Evolutionary conservation across 2,113 vertebrate genomes (phyloP), one percentile per base, ranked within the genome.

Genomic region (Proteles cristata): DNA sequence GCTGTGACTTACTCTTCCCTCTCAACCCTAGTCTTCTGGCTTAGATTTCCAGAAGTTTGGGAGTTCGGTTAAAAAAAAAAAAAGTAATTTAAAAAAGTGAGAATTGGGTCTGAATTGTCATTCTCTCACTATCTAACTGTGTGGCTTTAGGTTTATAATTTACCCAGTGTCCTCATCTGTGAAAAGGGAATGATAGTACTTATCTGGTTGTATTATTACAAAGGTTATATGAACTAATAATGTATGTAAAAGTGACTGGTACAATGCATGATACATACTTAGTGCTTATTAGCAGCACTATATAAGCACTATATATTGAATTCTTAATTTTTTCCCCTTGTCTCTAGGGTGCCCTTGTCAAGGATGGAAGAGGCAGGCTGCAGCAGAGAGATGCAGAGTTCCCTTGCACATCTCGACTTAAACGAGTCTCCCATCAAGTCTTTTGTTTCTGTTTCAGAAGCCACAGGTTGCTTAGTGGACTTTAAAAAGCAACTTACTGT

Each of bases 371-470:
- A 96, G 55, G 48, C 96, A 73, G 87, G 71, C 88, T 96, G 93
- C 92, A 77, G 65, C 87, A 93, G 87, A 94, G 93, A 95, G 65
- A 91, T 2, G 16, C 97, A 94, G 19, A 97, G 96, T 86, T 69
- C 93, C 23, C 35, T 98, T 95, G 15, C 50, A 76, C 96, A 71
- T 50, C 63, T 92, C 0, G 28, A 84, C 93, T 97, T 95, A 4
- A 98, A 98, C 9, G n/a, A 98, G 89, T 99, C 99, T 83, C 98
- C 99, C 45, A 99, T 98, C 33, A 99, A 98, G 87, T 98, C 99
- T 11, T 97, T 99, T 88, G 95, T 99, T 91, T 98, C 99, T n/a
- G 98, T 99, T 97, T 99, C 99, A 0, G 99, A 99, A 98, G 99
- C 98, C 94, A 97, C 96, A 4, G 99, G 98, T 94, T 98, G 98